Percentiles rank a stretch among this genome's conserved stretches.
phyloP scores from a whole-genome alignment of 2,113 vertebrate genomes.

The Corvus moneduloides region DNA sequence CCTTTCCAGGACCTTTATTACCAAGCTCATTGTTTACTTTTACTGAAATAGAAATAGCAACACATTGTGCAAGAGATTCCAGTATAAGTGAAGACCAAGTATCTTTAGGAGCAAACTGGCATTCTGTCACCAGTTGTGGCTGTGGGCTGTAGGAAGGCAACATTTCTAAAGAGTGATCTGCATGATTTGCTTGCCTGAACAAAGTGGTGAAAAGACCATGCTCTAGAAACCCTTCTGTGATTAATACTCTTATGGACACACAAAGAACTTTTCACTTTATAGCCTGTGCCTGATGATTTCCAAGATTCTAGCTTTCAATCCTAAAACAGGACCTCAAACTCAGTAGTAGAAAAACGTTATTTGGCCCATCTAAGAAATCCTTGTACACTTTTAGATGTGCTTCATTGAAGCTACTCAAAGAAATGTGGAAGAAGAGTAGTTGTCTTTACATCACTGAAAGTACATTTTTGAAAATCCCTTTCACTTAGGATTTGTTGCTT shows the following conservation, averaged over 20 bases:
- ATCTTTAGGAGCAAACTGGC: not conserved
- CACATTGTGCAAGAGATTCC: not conserved
- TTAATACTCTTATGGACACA: accelerated
- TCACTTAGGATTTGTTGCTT: not conserved
- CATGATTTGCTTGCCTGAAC: not conserved
- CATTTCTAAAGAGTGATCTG: not conserved
- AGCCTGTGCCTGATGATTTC: not conserved
- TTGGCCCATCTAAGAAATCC: not conserved
- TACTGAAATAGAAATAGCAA: not conserved
- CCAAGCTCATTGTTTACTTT: not conserved
- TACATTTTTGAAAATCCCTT: not conserved
- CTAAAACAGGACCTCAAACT: not conserved
- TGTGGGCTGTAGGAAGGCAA: not conserved
- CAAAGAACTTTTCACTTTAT: not conserved
- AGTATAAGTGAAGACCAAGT: not conserved
- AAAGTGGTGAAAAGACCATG: not conserved
- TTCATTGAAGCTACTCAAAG: not conserved
- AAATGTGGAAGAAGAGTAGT: not conserved
- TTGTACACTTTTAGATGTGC: not conserved
- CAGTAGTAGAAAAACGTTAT: not conserved
- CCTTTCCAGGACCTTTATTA: not conserved
- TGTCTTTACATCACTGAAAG: not conserved
- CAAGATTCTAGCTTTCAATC: not conserved
- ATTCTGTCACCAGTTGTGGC: not conserved
- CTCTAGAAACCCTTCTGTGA: not conserved